Conservation (phyloP, 2,888 invertebrate species). For the Thalpophila matura region DNA sequence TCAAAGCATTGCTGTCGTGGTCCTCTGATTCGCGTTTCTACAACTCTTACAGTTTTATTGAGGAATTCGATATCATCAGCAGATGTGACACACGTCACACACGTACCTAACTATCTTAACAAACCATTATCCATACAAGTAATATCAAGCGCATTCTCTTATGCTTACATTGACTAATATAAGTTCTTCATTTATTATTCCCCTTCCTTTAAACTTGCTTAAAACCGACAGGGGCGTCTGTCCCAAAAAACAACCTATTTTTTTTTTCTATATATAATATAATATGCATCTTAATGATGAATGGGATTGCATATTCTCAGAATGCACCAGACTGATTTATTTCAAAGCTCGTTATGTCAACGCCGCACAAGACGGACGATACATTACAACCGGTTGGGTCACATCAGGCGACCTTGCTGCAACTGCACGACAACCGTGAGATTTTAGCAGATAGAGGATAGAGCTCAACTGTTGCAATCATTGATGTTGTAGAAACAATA, state of each 20-base stretch:
- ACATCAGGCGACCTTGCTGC: slow-evolving; percentile 63
- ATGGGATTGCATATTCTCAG: slow-evolving; percentile 1
- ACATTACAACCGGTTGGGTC: slow-evolving; percentile 67
- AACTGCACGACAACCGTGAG: slow-evolving; percentile 51
- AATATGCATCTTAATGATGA: no score
- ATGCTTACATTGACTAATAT: no score
- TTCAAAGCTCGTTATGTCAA: slow-evolving; percentile 37
- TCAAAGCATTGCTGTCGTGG: slow-evolving; percentile 19
- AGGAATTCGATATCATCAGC: neutral
- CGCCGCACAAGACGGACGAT: slow-evolving; percentile 42
- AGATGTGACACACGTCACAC: neutral
- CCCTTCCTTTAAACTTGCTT: no score
- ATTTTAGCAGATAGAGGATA: slow-evolving; percentile 36
- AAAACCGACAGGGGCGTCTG: no score
- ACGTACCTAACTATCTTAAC: neutral
- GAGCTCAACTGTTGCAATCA: slow-evolving; percentile 45
- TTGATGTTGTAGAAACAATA: slow-evolving; percentile 42
- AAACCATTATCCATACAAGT: no score
- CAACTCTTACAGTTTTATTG: slow-evolving; percentile 16
- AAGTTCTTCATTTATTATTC: no score
- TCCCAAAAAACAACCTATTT: neutral
- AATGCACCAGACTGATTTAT: slow-evolving; percentile 30
- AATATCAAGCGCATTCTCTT: no score
- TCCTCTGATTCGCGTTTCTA: slow-evolving; percentile 19
- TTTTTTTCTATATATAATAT: no score